phyloP scores from a whole-genome alignment of 1,140 invertebrate species.

The Druon quercuslanigerum region DNA sequence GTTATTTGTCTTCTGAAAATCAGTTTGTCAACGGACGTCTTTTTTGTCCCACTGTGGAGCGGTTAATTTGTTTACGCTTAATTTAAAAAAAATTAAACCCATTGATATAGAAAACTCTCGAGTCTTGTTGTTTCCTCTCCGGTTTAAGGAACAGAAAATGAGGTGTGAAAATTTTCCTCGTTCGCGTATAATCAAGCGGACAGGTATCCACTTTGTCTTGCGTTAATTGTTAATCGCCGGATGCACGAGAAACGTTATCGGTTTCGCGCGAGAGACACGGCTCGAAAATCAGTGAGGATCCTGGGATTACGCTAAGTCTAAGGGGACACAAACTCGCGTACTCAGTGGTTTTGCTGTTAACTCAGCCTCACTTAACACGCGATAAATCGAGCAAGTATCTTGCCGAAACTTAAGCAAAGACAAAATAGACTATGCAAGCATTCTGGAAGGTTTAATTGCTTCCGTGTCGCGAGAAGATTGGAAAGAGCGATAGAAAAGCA shows the following conservation, averaged over 20 bases:
- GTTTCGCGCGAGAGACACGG: background rate
- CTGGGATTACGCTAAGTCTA: background rate
- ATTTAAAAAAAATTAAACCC: background rate
- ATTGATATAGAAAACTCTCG: background rate
- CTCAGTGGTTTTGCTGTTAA: constrained; percentile 20
- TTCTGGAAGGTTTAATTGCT: background rate
- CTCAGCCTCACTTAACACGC: constrained; percentile 17
- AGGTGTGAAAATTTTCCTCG: background rate
- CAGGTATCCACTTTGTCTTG: constrained; percentile 10
- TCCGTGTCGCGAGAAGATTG: background rate
- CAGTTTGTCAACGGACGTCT: no score
- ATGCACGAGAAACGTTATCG: constrained; percentile 25
- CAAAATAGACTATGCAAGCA: constrained; percentile 16
- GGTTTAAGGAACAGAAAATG: constrained; percentile 8
- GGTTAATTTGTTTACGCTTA: no score
- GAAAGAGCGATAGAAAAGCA: background rate
- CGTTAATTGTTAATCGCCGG: constrained; percentile 23
- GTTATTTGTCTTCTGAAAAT: no score
- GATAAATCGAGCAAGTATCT: constrained; percentile 9
- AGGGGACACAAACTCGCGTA: constrained; percentile 17
- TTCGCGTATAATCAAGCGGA: constrained; percentile 4
- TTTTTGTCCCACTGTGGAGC: no score
- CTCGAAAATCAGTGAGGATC: constrained; percentile 17
- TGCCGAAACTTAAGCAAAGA: background rate
- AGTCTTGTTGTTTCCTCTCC: no score